phyloP scores from a whole-genome alignment of 2,888 invertebrate genomes.

The Leptarthrus brevirostris region DNA sequence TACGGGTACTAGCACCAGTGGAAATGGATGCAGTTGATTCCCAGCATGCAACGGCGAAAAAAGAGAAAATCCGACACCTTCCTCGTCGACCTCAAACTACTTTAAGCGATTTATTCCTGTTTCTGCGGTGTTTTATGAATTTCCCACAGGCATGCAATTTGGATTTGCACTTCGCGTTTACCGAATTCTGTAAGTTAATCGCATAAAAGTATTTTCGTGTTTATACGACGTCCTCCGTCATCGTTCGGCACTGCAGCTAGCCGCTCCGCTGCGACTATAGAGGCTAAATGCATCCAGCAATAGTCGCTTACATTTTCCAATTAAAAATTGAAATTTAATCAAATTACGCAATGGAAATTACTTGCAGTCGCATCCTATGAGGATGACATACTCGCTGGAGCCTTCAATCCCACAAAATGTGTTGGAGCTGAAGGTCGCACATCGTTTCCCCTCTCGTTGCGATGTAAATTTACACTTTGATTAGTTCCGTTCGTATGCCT shows the following conservation, averaged over 20 bases:
- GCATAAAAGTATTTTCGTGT: conserved; percentile 42
- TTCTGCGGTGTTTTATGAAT: conserved; percentile 38
- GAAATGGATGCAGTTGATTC: conserved; percentile 45
- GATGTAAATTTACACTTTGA: neutral
- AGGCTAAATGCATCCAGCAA: neutral
- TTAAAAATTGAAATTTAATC: conserved; percentile 47
- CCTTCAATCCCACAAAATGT: conserved; percentile 27
- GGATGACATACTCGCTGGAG: conserved; percentile 28
- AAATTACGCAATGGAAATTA: conserved; percentile 46
- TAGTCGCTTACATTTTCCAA: neutral
- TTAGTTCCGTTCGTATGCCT: conserved; percentile 21
- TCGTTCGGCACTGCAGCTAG: neutral
- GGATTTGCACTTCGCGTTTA: conserved; percentile 15
- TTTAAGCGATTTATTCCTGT: conserved; percentile 29
- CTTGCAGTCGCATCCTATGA: conserved; percentile 5
- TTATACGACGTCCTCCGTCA: neutral
- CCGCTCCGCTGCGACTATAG: neutral
- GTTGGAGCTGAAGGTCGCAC: conserved; percentile 28
- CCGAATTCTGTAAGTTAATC: conserved; percentile 28
- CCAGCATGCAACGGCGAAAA: conserved; percentile 25
- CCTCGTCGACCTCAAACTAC: conserved; percentile 12
- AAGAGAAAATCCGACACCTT: conserved; percentile 18
- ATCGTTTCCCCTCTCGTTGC: neutral
- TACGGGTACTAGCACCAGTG: conserved; percentile 9
- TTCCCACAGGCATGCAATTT: conserved; percentile 41